A percentile compares a stretch with the other conserved stretches of the same genome.
These are phyloP conservation scores for Cyclina sinensis DNA, from an alignment of 1,140 invertebrate species.

Conservation along the genomic window DNA sequence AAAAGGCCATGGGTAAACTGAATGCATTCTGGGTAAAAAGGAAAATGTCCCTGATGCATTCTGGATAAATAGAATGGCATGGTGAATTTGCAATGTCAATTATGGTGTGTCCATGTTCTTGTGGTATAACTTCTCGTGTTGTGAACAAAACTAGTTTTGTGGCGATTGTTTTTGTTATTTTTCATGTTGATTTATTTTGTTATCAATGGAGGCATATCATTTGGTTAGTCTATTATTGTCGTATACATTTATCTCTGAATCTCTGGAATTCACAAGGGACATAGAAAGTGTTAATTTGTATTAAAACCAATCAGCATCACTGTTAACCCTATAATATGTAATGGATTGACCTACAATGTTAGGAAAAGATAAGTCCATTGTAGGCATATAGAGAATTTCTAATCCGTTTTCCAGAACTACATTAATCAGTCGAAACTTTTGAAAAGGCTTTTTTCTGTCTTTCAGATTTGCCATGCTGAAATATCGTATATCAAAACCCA, in stretches of 20 bases:
- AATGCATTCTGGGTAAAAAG: not conserved
- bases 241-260: not conserved
- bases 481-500: too few species aligned
- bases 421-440: too few species aligned
- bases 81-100: not conserved
- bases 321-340: not conserved
- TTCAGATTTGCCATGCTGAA: too few species aligned
- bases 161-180: conserved; percentile 8
- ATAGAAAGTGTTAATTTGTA: not conserved
- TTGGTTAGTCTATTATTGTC: not conserved
- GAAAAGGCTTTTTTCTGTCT: too few species aligned
- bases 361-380: not conserved
- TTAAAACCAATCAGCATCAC: not conserved
- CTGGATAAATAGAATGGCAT: not conserved
- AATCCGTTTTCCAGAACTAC: too few species aligned
- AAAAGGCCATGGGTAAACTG: too few species aligned
- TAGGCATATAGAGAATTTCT: not conserved
- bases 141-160: conserved; percentile 36
- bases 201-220: conserved; percentile 27
- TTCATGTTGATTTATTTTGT: conserved; percentile 24
- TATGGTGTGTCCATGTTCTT: not conserved
- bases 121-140: conserved; percentile 8
- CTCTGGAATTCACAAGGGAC: conserved; percentile 15
- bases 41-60: conserved; percentile 1
- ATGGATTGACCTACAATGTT: not conserved